Evolutionary conservation across 2,888 invertebrate species (phyloP).

Genomic region (Caenorhabditis sp.): DNA sequence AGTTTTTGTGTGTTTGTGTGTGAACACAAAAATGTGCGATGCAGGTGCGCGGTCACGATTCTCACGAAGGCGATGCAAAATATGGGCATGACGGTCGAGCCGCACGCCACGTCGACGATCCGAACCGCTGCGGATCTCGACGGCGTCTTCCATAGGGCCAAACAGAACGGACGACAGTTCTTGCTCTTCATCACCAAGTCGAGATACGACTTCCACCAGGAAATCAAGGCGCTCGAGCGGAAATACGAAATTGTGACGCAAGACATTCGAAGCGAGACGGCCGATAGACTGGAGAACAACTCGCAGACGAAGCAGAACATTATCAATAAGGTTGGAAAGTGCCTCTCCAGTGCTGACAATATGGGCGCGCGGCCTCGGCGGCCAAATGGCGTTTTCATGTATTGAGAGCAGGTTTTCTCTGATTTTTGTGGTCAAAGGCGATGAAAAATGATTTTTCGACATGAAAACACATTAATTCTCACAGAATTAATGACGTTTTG

Average conservation of each 20-base stretch:
- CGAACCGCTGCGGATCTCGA: not conserved
- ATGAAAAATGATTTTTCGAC: too few species aligned
- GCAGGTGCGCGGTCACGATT: not conserved
- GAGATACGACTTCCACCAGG: not conserved
- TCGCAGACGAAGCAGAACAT: constrained; percentile 33
- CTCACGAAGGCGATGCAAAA: not conserved
- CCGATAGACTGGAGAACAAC: not conserved
- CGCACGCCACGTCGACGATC: not conserved
- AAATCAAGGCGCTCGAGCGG: constrained; percentile 48
- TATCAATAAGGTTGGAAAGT: constrained; percentile 15
- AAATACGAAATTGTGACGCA: constrained; percentile 39
- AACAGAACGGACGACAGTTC: not conserved
- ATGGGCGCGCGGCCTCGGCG: too few species aligned
- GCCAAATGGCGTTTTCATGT: too few species aligned
- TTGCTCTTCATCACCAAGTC: constrained; percentile 33
- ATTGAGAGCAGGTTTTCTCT: too few species aligned
- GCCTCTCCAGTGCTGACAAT: too few species aligned
- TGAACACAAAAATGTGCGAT: not conserved
- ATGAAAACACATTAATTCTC: too few species aligned
- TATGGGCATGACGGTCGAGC: constrained; percentile 6
- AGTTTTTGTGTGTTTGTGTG: not conserved
- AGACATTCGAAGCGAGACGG: constrained; percentile 24
- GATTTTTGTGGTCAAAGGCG: too few species aligned
- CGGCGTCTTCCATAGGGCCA: not conserved
- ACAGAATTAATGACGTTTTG: too few species aligned